A percentile compares a stretch with the other conserved stretches of the same genome.
phyloP scores from a whole-genome alignment of 2,113 vertebrate genomes.

The Sylvietta virens region DNA sequence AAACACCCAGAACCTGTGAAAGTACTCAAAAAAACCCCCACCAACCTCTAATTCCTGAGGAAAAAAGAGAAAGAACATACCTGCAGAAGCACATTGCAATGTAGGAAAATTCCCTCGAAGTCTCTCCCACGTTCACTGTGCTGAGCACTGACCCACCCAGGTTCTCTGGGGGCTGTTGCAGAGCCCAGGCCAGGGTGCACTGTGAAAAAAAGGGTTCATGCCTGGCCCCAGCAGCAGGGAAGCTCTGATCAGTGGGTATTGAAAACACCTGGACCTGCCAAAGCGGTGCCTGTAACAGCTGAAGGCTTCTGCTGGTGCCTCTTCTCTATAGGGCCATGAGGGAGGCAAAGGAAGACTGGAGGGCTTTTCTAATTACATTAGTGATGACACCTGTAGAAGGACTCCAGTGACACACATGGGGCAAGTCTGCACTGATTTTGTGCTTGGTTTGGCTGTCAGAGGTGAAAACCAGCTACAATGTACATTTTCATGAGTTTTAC shows the following conservation, averaged over 20 bases:
- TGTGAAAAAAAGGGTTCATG: neutral
- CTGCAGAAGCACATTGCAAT: accelerated
- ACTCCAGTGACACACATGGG: neutral
- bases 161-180: accelerated
- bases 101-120: neutral
- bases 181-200: accelerated
- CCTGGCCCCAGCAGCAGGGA: neutral
- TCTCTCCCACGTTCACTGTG: accelerated
- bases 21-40: neutral
- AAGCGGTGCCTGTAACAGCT: neutral
- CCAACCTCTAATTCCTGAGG: neutral
- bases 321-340: neutral
- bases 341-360: neutral
- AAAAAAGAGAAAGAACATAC: neutral
- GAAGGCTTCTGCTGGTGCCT: neutral
- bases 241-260: neutral
- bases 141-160: neutral
- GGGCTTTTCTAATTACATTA: neutral
- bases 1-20: neutral
- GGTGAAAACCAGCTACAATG: neutral
- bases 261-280: neutral
- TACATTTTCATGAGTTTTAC: neutral
- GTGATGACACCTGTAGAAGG: neutral
- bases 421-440: neutral
- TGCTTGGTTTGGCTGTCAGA: neutral